phyloP scores from a whole-genome alignment of 2,113 vertebrate genomes.

The Crotalus helleri region DNA sequence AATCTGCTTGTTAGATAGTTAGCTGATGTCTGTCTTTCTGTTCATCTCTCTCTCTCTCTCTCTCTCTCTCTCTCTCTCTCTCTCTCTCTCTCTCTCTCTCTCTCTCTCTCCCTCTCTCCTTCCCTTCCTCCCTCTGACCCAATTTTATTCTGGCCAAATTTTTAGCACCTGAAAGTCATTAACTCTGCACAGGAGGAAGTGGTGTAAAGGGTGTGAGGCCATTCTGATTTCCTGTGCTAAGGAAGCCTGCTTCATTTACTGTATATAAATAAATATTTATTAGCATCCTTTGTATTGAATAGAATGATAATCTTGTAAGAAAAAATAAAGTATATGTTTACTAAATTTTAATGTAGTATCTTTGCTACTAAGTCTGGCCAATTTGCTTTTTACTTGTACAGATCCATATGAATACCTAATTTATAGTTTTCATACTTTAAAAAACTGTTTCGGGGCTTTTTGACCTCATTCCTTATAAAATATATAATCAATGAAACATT shows the following conservation, averaged over 20 bases:
- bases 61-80: no score
- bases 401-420: background rate
- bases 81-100: no score
- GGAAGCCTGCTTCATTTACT: background rate
- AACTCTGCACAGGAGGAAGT: background rate
- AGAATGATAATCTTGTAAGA: background rate
- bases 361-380: background rate
- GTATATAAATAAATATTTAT: background rate
- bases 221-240: conserved; percentile 8
- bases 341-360: background rate
- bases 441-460: background rate
- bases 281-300: background rate
- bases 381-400: background rate
- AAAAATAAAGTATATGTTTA: background rate
- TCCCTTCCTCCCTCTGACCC: background rate
- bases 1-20: background rate
- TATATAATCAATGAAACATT: background rate
- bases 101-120: no score
- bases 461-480: background rate
- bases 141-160: background rate
- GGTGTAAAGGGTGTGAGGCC: background rate
- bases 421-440: background rate
- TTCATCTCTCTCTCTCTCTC: no score
- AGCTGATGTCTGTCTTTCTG: no score
- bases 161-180: background rate